phyloP scores from a whole-genome alignment of 2,888 invertebrate genomes.

The Sinelater perroti region DNA sequence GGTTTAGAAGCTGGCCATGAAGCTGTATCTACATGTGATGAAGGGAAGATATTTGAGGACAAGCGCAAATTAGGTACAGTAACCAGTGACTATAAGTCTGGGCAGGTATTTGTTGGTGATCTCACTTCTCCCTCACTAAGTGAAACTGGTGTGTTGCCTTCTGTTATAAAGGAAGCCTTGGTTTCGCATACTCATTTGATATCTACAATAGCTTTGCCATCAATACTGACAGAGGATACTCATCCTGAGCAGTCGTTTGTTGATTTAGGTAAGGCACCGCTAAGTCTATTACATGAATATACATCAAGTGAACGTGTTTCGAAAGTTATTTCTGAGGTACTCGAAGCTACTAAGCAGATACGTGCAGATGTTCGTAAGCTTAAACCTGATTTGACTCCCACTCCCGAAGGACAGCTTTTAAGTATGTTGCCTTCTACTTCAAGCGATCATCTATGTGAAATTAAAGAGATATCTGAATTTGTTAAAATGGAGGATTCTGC shows the following conservation, averaged over 20 bases:
- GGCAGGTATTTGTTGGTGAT: too few species aligned
- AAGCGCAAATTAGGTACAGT: too few species aligned
- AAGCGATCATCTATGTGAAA: constrained; percentile 46
- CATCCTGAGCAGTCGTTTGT: too few species aligned
- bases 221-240: too few species aligned
- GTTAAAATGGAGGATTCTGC: not conserved
- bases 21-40: too few species aligned
- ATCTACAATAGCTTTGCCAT: constrained; percentile 51
- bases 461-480: constrained; percentile 41
- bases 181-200: constrained; percentile 51
- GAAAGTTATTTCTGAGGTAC: constrained; percentile 61
- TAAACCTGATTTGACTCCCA: constrained; percentile 65
- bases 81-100: too few species aligned
- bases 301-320: constrained; percentile 55
- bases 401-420: constrained; percentile 60
- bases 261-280: too few species aligned
- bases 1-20: too few species aligned
- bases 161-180: constrained; percentile 50
- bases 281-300: too few species aligned
- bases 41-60: too few species aligned
- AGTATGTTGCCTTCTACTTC: constrained; percentile 51
- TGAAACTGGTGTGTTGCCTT: not conserved
- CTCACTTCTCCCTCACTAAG: too few species aligned
- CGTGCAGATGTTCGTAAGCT: constrained; percentile 62
- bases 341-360: constrained; percentile 62